Percentiles rank a stretch among this genome's conserved stretches.
These are phyloP conservation scores for Craterocephalus amniculus DNA, from an alignment of 2,797 vertebrate genomes.

Conservation along the genomic window DNA sequence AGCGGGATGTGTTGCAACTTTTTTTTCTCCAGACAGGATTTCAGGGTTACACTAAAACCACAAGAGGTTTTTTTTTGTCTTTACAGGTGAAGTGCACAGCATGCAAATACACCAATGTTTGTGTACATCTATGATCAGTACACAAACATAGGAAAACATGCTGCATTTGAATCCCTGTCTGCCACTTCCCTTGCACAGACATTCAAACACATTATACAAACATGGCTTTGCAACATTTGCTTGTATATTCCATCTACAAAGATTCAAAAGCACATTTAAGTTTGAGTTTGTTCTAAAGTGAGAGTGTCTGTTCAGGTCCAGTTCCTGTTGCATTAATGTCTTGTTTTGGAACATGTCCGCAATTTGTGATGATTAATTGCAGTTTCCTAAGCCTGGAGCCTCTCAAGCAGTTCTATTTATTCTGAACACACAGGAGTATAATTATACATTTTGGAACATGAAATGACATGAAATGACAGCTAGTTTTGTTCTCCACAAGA, in stretches of 20 bases:
- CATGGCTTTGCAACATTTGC: slow-evolving; percentile 5
- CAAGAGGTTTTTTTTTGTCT: neutral
- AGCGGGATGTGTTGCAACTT: too few species aligned
- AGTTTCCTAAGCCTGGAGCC: slow-evolving; percentile 41
- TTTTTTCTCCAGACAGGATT: too few species aligned
- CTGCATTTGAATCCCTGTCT: neutral
- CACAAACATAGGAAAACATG: slow-evolving; percentile 22
- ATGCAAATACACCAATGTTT: neutral
- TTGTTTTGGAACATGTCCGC: slow-evolving; percentile 15
- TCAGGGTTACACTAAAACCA: too few species aligned
- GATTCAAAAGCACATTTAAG: slow-evolving; percentile 27
- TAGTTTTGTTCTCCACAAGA: slow-evolving; percentile 64
- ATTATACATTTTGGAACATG: slow-evolving; percentile 56
- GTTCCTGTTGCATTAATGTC: slow-evolving; percentile 22
- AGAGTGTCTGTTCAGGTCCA: slow-evolving; percentile 25
- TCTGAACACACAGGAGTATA: slow-evolving; percentile 45
- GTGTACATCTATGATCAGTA: too few species aligned
- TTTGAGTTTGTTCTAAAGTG: slow-evolving; percentile 21
- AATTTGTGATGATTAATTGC: slow-evolving; percentile 58
- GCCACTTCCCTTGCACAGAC: neutral
- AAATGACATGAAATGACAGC: slow-evolving; percentile 59
- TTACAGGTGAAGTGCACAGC: neutral
- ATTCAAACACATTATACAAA: slow-evolving; percentile 6
- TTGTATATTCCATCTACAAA: slow-evolving; percentile 16
- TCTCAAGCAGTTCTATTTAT: slow-evolving; percentile 26